A percentile compares a stretch with the other conserved stretches of the same genome.
phyloP scores from a whole-genome alignment of 2,113 vertebrate species.

The Choloepus hoffmanni region DNA sequence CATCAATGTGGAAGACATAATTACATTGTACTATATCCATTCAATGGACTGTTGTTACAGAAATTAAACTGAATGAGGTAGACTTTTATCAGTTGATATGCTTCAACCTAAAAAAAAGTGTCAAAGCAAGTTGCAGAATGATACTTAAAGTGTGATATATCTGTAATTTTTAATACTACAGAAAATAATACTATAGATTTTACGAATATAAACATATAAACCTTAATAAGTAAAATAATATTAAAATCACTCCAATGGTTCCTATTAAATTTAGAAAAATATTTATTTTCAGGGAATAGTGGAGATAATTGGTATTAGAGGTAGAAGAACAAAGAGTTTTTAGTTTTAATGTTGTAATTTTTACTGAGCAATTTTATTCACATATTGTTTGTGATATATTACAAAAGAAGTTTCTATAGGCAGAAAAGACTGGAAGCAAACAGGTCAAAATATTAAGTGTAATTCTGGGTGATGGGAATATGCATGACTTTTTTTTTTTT shows the following conservation, averaged over 20 bases:
- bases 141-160: not conserved
- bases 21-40: not conserved
- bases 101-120: not conserved
- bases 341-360: not conserved
- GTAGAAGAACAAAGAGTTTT: not conserved
- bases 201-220: too few relatives aligned
- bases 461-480: not conserved
- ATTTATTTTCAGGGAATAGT: not conserved
- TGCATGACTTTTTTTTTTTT: not conserved
- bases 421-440: not conserved
- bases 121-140: not conserved
- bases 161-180: not conserved
- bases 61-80: too few relatives aligned
- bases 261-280: not conserved
- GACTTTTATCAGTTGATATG: not conserved
- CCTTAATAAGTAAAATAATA: not conserved
- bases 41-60: too few relatives aligned
- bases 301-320: not conserved
- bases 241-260: not conserved
- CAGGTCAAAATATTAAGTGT: not conserved
- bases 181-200: not conserved
- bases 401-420: not conserved
- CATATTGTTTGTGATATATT: not conserved
- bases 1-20: not conserved
- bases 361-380: not conserved